Evolutionary conservation across 2,888 invertebrate genomes (phyloP).

Genomic region (Brenthis ino): DNA sequence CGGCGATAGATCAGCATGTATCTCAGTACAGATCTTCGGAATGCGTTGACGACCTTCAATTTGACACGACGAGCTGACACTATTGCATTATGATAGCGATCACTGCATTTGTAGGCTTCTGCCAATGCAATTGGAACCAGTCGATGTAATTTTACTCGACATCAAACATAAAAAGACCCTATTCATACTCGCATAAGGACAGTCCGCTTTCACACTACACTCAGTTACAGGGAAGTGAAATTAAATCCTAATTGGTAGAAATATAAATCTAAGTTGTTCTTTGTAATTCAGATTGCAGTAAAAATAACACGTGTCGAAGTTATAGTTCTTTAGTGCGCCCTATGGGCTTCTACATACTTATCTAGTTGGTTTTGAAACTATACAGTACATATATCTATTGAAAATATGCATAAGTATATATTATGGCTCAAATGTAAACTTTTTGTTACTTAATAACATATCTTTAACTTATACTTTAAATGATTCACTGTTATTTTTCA

Average conservation of each 20-base stretch:
- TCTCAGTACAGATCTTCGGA: slow-evolving; percentile 47
- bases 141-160: slow-evolving; percentile 43
- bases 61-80: slow-evolving; percentile 48
- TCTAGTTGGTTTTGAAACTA: too few species aligned
- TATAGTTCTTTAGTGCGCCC: too few species aligned
- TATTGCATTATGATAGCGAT: slow-evolving; percentile 51
- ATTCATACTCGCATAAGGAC: slow-evolving; percentile 42
- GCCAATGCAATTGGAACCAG: slow-evolving; percentile 67
- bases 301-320: slow-evolving; percentile 18
- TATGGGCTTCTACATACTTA: too few species aligned
- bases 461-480: too few species aligned
- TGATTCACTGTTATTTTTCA: background rate
- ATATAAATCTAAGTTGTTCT: slow-evolving; percentile 46
- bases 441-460: too few species aligned
- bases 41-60: slow-evolving; percentile 49
- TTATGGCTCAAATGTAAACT: too few species aligned
- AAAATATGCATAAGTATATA: too few species aligned
- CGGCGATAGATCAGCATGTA: slow-evolving; percentile 38
- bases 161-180: slow-evolving; percentile 46
- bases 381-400: too few species aligned
- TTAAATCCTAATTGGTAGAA: slow-evolving; percentile 56
- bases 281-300: slow-evolving; percentile 33
- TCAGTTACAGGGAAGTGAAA: slow-evolving; percentile 59
- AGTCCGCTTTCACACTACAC: slow-evolving; percentile 39
- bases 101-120: slow-evolving; percentile 61